phyloP scores from a whole-genome alignment of 2,113 vertebrate species.

The Camelus bactrianus region DNA sequence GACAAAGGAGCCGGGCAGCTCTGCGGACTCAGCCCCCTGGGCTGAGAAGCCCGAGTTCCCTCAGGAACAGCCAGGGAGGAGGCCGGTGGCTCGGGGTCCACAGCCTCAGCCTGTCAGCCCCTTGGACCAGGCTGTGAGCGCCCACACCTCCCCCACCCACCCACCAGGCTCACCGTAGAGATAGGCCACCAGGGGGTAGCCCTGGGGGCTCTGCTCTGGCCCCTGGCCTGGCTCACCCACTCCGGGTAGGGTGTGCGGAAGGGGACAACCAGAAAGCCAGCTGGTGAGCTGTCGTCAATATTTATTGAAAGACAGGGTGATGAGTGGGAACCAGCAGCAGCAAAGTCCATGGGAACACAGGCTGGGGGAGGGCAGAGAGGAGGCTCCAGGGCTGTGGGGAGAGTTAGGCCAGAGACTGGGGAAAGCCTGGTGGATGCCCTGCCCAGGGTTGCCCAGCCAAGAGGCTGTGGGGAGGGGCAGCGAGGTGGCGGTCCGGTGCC shows the following conservation, averaged over 20 bases:
- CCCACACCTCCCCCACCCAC: neutral
- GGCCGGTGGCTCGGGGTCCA: neutral
- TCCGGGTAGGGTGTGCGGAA: too few species aligned
- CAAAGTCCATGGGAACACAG: neutral
- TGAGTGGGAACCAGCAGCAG: neutral
- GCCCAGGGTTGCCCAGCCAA: neutral
- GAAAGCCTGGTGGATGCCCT: neutral
- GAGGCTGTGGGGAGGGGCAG: neutral
- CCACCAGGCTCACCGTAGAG: neutral
- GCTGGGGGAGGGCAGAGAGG: neutral
- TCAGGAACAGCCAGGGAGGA: neutral
- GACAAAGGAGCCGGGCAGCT: neutral
- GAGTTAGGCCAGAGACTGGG: neutral
- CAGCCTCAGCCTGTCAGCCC: neutral
- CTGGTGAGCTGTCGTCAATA: neutral
- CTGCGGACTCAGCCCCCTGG: neutral
- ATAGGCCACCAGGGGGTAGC: neutral
- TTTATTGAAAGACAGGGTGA: slow-evolving; percentile 65
- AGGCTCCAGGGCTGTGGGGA: neutral
- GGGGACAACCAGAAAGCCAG: neutral
- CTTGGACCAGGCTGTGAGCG: neutral
- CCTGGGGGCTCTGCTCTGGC: neutral
- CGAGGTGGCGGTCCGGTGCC: neutral
- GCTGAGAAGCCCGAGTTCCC: neutral
- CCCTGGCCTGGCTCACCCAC: neutral